These are phyloP conservation scores for Monodelphis domestica DNA, from an alignment of 2,797 vertebrate genomes.

Conservation along the genomic window DNA sequence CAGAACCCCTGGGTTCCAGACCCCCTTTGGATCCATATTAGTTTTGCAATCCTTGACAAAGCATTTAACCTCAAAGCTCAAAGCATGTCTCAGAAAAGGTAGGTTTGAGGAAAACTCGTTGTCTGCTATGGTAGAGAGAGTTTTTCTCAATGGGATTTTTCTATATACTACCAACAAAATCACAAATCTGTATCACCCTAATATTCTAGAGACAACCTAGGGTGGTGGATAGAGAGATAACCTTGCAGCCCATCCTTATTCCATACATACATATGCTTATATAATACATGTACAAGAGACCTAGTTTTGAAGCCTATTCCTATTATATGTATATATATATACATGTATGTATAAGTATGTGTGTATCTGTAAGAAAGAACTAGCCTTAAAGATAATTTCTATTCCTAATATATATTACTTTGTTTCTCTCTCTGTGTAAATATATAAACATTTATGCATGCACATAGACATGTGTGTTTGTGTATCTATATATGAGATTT, in stretches of 20 bases:
- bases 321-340: no score
- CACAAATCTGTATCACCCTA: not conserved
- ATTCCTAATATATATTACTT: no score
- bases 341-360: not conserved
- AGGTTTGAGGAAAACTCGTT: not conserved
- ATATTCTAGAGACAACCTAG: not conserved
- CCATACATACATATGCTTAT: not conserved
- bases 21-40: not conserved
- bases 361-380: no score
- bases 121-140: not conserved
- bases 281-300: no score
- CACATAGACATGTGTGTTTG: no score
- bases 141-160: not conserved
- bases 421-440: no score
- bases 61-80: not conserved
- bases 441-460: no score
- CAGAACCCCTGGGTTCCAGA: not conserved
- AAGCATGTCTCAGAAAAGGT: not conserved
- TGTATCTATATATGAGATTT: no score
- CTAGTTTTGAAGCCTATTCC: no score
- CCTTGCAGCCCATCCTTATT: not conserved
- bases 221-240: not conserved
- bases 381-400: no score
- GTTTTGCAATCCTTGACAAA: not conserved
- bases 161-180: not conserved